phyloP scores from a whole-genome alignment of 2,797 vertebrate species.

The Bradypodion ventrale region DNA sequence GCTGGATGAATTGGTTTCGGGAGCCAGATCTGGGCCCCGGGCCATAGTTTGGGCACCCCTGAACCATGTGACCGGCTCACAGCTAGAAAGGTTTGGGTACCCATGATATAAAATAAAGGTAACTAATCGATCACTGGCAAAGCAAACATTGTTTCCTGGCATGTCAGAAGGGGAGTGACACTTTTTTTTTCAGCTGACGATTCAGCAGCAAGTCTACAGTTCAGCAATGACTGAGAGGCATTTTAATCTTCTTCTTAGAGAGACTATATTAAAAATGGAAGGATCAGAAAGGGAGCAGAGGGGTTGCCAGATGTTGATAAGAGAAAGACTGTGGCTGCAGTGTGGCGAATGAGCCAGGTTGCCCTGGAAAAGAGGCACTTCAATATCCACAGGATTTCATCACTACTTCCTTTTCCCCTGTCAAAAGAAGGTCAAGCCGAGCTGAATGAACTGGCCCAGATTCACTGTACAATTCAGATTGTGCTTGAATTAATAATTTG shows the following conservation, averaged over 20 bases:
- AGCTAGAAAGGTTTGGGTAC: too few relatives aligned
- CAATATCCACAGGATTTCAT: not conserved
- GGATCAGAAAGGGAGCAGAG: not conserved
- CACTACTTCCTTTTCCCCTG: not conserved
- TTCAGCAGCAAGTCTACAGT: constrained; percentile 5
- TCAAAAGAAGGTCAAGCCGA: not conserved
- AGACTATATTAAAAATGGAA: constrained; percentile 19
- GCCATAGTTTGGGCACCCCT: too few relatives aligned
- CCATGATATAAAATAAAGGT: too few relatives aligned
- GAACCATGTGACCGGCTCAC: too few relatives aligned
- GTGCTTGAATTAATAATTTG: not conserved
- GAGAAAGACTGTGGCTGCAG: not conserved
- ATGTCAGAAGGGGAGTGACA: not conserved
- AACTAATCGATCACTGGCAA: too few relatives aligned
- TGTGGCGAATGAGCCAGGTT: not conserved
- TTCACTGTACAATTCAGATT: not conserved
- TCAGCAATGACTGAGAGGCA: not conserved
- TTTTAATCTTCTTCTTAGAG: not conserved
- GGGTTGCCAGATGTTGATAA: not conserved
- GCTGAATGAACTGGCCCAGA: not conserved
- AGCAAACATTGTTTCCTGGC: not conserved
- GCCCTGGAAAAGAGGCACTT: not conserved
- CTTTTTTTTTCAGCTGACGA: not conserved
- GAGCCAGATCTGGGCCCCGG: too few relatives aligned
- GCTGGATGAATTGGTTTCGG: too few relatives aligned